Conservation (phyloP, 2,888 invertebrate genomes). For the Ferrisia virgata region DNA sequence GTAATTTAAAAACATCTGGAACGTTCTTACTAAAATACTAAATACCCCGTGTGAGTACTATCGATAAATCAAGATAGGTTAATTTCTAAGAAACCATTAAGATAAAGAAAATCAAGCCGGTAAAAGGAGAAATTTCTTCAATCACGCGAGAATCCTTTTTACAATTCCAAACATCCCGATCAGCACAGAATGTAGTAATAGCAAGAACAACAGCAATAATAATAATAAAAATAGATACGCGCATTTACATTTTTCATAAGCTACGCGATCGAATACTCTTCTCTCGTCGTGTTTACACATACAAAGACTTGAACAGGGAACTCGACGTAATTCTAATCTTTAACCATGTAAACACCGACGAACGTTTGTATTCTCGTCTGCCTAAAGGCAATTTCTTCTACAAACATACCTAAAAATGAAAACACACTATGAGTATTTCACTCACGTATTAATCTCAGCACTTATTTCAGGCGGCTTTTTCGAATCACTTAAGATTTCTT, state of each 20-base stretch:
- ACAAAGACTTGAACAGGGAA: not conserved
- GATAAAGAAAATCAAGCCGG: not conserved
- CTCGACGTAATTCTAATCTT: not conserved
- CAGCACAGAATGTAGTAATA: not conserved
- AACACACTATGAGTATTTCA: not conserved
- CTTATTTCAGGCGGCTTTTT: constrained; percentile 16
- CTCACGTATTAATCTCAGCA: constrained; percentile 28
- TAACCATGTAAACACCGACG: not conserved
- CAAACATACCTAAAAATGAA: constrained; percentile 1
- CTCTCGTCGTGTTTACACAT: not conserved
- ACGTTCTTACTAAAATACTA: no score
- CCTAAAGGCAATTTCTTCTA: not conserved
- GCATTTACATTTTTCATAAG: not conserved
- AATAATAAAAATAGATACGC: not conserved
- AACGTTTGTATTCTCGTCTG: not conserved
- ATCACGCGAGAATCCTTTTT: not conserved
- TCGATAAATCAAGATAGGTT: no score
- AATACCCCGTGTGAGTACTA: no score
- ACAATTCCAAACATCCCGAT: not conserved
- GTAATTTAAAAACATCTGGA: no score
- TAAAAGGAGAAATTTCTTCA: not conserved
- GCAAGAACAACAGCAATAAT: not conserved
- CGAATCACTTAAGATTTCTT: constrained; percentile 19
- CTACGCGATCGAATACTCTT: not conserved
- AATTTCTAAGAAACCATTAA: not conserved